Percentiles rank a stretch among this genome's conserved stretches.
phyloP scores from a whole-genome alignment of 2,113 vertebrate species.

The Muscicapa adusta region DNA sequence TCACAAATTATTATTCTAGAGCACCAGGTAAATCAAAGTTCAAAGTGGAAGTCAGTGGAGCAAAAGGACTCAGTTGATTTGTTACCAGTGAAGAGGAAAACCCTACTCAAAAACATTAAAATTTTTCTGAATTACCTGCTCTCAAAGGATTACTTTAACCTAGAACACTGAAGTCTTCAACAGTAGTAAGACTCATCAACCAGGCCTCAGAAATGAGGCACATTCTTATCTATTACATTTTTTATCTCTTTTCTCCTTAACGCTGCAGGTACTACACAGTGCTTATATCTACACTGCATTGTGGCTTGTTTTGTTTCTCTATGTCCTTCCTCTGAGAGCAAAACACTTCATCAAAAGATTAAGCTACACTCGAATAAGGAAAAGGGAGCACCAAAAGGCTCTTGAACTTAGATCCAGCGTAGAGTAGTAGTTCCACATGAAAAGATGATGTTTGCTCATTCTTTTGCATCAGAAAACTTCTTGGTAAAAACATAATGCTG shows the following conservation, averaged over 20 bases:
- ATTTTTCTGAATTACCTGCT: not conserved
- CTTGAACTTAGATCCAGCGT: not conserved
- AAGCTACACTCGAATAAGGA: not conserved
- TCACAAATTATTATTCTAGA: not conserved
- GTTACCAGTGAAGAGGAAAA: not conserved
- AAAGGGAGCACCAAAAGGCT: not conserved
- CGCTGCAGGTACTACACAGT: not conserved
- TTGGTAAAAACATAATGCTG: not conserved
- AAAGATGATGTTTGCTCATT: not conserved
- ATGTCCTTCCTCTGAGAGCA: not conserved
- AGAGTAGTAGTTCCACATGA: not conserved
- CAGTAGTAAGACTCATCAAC: not conserved
- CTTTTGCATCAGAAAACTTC: not conserved
- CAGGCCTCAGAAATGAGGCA: not conserved
- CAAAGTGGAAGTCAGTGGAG: not conserved
- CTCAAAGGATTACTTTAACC: not conserved
- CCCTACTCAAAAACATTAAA: not conserved
- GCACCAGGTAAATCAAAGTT: not conserved
- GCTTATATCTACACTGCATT: not conserved
- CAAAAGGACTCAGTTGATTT: not conserved
- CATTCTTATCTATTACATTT: not conserved
- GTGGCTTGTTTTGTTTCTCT: not conserved
- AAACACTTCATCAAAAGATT: not conserved
- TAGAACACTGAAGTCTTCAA: not conserved
- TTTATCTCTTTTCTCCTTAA: not conserved